Evolutionary conservation across 2,888 invertebrate species (phyloP), one percentile per base, ranked within the genome.

Genomic region (Stenolophus ochropezus): DNA sequence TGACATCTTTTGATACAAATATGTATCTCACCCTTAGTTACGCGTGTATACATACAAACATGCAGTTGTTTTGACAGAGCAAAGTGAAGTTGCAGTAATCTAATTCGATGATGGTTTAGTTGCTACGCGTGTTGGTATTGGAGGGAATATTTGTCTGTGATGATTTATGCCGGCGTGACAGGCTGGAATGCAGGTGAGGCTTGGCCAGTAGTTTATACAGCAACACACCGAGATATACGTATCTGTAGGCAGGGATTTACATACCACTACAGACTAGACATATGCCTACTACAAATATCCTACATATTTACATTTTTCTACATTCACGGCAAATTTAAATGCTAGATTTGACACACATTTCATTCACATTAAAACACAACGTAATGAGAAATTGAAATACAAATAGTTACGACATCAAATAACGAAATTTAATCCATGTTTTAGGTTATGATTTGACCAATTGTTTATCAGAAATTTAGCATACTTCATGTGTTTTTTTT

Each of bases 131-230:
- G 33, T 0, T 42, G 33, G 33, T 42, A 11, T 51, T 33, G 16
- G 18, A 33, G 16, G 33, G 33, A 69, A 69, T 33, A 69, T 33
- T 33, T 27, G 33, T 18, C 6, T 23, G 25, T 11, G 61, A 69
- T 69, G 65, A 69, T 69, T 69, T 69, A 69, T 69, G 5, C 18
- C 27, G 14, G 65, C 33, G 14, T 69, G 65, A 69, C 65, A 65
- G 33, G 33, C 18, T 27, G 65, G 65, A 65, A 65, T 65, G 65
- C 18, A 33, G 33, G 33, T 42, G 33, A 42, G 65, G 65, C 65
- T 65, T 65, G 65, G 65, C 65, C 65, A 23, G 58, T 58, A 58
- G 58, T 58, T 58, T 21, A 58, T 58, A 21, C 4, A 58, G 58
- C 21, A 58, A 21, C 23, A 4, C 25, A 61, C 4, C n/a, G 23